A percentile compares a stretch with the other conserved stretches of the same genome.
phyloP scores from a whole-genome alignment of 2,888 invertebrate genomes.

The Lasioglossum lativentre region DNA sequence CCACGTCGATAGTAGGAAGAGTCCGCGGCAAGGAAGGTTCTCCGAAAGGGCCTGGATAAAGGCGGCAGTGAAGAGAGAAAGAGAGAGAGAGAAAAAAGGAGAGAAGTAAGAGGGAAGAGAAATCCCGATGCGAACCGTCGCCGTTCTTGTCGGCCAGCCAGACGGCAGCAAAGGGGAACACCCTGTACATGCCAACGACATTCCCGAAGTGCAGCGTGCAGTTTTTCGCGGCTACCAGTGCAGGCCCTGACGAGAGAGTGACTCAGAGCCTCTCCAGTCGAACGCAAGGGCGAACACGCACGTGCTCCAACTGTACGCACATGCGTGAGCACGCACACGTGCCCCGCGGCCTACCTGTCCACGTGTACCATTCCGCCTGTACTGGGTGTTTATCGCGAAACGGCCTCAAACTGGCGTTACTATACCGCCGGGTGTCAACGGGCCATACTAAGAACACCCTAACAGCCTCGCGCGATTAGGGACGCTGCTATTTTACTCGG shows the following conservation, averaged over 20 bases:
- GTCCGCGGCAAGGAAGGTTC: conserved; percentile 37
- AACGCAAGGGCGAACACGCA: conserved; percentile 71
- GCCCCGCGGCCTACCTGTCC: conserved; percentile 32
- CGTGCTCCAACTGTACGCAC: conserved; percentile 48
- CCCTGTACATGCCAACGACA: conserved; percentile 82
- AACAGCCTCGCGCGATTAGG: neutral
- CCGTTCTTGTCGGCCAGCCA: conserved; percentile 75
- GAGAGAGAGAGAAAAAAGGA: conserved; percentile 30
- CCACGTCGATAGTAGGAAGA: conserved; percentile 39
- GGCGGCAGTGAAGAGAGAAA: neutral
- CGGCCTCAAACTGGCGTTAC: neutral
- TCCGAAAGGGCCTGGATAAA: conserved; percentile 47
- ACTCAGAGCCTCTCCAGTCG: conserved; percentile 74
- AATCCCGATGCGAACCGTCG: conserved; percentile 67
- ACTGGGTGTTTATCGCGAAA: conserved; percentile 51
- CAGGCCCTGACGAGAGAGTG: conserved; percentile 76
- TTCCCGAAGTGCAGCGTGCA: conserved; percentile 81
- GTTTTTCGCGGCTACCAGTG: conserved; percentile 79
- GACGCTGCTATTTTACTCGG: neutral
- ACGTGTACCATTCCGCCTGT: conserved; percentile 39
- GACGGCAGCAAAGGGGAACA: conserved; percentile 76
- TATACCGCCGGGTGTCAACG: neutral
- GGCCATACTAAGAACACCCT: neutral
- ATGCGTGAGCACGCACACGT: conserved; percentile 44
- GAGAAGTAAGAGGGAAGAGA: conserved; percentile 65